Evolutionary conservation across 2,888 invertebrate genomes (phyloP).

Genomic region (Eulithis prunata): DNA sequence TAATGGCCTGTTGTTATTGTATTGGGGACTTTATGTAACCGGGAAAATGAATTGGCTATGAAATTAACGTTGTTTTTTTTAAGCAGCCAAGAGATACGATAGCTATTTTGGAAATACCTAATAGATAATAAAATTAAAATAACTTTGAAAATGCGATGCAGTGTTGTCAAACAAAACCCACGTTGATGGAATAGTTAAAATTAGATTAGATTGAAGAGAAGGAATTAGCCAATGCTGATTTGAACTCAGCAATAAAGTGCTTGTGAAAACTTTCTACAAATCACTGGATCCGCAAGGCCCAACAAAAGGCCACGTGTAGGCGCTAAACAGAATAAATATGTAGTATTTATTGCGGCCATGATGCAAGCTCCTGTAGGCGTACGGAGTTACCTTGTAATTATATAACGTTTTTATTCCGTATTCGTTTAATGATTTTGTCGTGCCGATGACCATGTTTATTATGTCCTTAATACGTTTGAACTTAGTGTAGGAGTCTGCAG

Average conservation of each 20-base stretch:
- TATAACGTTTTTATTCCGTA: slow-evolving; percentile 41
- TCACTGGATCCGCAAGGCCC: slow-evolving; percentile 30
- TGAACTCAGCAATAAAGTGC: not conserved
- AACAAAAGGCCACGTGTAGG: slow-evolving; percentile 35
- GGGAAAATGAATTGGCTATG: not conserved
- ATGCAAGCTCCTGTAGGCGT: slow-evolving; percentile 42
- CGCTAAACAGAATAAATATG: slow-evolving; percentile 22
- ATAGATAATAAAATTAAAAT: too few species aligned
- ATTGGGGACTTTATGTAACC: slow-evolving; percentile 18
- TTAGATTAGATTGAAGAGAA: not conserved
- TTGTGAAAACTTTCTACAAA: slow-evolving; percentile 21
- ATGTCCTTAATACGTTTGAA: too few species aligned
- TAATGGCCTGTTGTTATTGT: slow-evolving; percentile 42
- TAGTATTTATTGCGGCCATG: slow-evolving; percentile 30
- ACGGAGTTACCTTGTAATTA: slow-evolving; percentile 39
- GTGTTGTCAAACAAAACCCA: too few species aligned
- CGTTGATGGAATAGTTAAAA: too few species aligned
- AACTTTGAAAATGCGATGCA: too few species aligned
- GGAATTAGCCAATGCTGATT: not conserved
- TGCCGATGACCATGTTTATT: slow-evolving; percentile 14
- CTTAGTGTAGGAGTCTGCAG: too few species aligned
- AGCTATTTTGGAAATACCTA: too few species aligned
- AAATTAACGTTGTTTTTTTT: too few species aligned
- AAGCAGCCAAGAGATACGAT: too few species aligned
- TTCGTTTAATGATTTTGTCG: slow-evolving; percentile 30